Evolutionary conservation across 2,113 vertebrate species (phyloP).

Genomic region (Raphicerus campestris): DNA sequence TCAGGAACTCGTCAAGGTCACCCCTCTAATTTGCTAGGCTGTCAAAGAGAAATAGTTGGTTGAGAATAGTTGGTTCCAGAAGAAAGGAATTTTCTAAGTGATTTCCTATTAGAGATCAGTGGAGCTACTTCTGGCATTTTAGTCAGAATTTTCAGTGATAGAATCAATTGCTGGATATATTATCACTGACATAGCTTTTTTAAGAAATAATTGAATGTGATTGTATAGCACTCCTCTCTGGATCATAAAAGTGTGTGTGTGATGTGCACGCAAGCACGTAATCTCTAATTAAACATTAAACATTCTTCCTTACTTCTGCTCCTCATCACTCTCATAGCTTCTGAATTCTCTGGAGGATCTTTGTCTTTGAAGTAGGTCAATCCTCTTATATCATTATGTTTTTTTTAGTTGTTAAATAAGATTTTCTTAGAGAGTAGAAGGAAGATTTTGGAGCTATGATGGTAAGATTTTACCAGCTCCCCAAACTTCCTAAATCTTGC

Average conservation of each 20-base stretch:
- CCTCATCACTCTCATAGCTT: neutral
- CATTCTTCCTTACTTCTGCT: neutral
- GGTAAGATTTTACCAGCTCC: neutral
- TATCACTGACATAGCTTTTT: neutral
- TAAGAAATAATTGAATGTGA: neutral
- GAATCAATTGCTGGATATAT: neutral
- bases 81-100: neutral
- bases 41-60: neutral
- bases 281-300: neutral
- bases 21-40: neutral
- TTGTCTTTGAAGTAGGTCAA: neutral
- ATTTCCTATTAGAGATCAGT: neutral
- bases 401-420: neutral
- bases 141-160: neutral
- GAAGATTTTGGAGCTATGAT: neutral
- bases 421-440: neutral
- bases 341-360: neutral
- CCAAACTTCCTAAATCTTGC: neutral
- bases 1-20: neutral
- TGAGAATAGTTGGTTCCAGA: neutral
- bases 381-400: neutral
- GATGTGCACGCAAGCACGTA: accelerated
- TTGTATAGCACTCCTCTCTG: neutral
- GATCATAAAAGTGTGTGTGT: neutral
- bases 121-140: neutral